phyloP scores from a whole-genome alignment of 2,888 invertebrate genomes.

The Didymodactylos carnosus region DNA sequence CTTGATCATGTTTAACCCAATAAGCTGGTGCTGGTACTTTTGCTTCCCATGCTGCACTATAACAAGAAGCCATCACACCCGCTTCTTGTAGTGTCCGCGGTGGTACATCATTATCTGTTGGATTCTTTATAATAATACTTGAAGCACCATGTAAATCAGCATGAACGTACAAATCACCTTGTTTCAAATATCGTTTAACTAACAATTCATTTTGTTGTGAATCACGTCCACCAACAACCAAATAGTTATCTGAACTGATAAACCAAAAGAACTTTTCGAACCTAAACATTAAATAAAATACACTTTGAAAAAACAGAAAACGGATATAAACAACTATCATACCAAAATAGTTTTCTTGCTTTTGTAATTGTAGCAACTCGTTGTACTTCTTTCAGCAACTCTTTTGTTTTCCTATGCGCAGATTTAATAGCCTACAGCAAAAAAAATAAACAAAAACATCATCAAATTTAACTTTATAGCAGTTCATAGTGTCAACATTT shows the following conservation, averaged over 20 bases:
- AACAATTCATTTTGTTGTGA: constrained; percentile 92
- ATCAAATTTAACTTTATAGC: background rate
- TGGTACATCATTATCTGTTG: constrained; percentile 48
- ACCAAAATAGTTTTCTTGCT: constrained; percentile 78
- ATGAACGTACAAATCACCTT: constrained; percentile 73
- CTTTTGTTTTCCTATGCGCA: constrained; percentile 78
- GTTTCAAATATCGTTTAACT: constrained; percentile 70
- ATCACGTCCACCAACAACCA: constrained; percentile 79
- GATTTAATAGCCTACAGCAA: constrained; percentile 57
- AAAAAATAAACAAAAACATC: background rate
- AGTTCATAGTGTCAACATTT: too few relatives aligned
- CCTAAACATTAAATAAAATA: constrained; percentile 20
- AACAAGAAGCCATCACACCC: constrained; percentile 71
- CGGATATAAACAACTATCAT: constrained; percentile 11
- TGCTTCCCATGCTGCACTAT: constrained; percentile 94
- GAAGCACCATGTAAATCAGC: constrained; percentile 49
- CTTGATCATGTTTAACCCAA: constrained; percentile 82
- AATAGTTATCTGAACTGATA: constrained; percentile 71
- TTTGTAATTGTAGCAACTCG: constrained; percentile 76
- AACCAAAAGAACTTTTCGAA: constrained; percentile 99
- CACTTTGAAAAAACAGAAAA: too few relatives aligned
- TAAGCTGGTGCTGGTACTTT: constrained; percentile 83
- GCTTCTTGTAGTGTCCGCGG: constrained; percentile 87
- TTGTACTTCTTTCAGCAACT: constrained; percentile 73
- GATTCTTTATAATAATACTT: constrained; percentile 74